A percentile compares a stretch with the other conserved stretches of the same genome.
These are phyloP conservation scores for Eucidaris tribuloides DNA, from an alignment of 35 echinoderm and acorn worm species.

Conservation along the genomic window DNA sequence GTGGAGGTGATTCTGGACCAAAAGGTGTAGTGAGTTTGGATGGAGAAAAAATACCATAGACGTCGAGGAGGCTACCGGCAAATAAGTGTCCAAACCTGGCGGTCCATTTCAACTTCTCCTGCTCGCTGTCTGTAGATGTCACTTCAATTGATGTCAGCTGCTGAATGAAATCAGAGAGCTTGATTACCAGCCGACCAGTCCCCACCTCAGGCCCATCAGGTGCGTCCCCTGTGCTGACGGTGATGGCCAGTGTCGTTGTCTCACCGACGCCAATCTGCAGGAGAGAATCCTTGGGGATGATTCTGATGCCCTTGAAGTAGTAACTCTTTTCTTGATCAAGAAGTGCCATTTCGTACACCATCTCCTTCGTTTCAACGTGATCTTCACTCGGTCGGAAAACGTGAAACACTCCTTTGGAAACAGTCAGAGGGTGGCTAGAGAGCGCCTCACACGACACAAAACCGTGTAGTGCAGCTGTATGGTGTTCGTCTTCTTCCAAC, in stretches of 20 bases:
- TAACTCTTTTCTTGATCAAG: constrained; percentile 44
- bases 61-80: constrained; percentile 42
- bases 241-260: constrained; percentile 49
- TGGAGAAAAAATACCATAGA: constrained; percentile 44
- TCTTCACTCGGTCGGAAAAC: constrained; percentile 45
- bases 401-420: constrained; percentile 37
- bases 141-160: constrained; percentile 62
- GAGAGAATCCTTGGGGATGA: constrained; percentile 54
- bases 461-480: constrained; percentile 47
- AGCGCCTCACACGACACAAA: constrained; percentile 38
- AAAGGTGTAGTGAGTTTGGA: constrained; percentile 15
- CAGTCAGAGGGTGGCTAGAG: constrained; percentile 52
- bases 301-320: constrained; percentile 56
- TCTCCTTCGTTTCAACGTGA: constrained; percentile 42
- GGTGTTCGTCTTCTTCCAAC: constrained; percentile 35
- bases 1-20: constrained; percentile 30
- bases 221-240: constrained; percentile 21
- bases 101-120: constrained; percentile 38
- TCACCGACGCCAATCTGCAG: constrained; percentile 71
- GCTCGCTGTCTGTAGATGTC: constrained; percentile 18
- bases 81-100: constrained; percentile 49
- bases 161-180: constrained; percentile 52
- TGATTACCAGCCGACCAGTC: constrained; percentile 32
- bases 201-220: constrained; percentile 29
- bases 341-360: constrained; percentile 56